A percentile compares a stretch with the other conserved stretches of the same genome.
Evolutionary conservation across 2,888 invertebrate genomes (phyloP).

Genomic region (Amphipyra berbera): DNA sequence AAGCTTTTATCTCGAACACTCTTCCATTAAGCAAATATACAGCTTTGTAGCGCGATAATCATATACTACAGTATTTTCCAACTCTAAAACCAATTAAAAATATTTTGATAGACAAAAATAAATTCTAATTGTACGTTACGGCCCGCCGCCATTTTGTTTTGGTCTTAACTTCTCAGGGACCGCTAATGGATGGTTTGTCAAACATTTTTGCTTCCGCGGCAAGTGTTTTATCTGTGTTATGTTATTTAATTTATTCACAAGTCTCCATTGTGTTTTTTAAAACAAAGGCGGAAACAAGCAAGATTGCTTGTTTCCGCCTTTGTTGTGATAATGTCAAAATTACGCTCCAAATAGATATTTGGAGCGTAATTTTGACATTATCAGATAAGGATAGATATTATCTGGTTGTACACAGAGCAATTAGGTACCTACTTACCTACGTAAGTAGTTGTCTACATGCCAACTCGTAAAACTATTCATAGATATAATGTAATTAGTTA

Average conservation of each 20-base stretch:
- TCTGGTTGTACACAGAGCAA: constrained; percentile 5
- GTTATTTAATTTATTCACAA: constrained; percentile 74
- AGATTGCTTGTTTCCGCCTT: no score
- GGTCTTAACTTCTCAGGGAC: constrained; percentile 64
- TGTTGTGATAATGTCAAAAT: no score
- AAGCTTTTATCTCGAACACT: constrained; percentile 87
- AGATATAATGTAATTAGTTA: constrained; percentile 12
- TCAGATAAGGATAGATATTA: constrained; percentile 44
- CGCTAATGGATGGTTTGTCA: constrained; percentile 80
- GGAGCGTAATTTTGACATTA: constrained; percentile 26
- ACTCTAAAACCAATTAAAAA: constrained; percentile 87
- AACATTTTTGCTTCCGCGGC: constrained; percentile 79
- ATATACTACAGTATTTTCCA: constrained; percentile 85
- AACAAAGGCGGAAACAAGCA: constrained; percentile 68
- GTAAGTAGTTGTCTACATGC: neutral
- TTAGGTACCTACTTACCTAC: constrained; percentile 2
- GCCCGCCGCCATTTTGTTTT: constrained; percentile 73
- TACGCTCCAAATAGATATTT: no score
- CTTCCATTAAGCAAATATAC: constrained; percentile 90
- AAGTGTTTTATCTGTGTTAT: constrained; percentile 70
- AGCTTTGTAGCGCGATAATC: constrained; percentile 84
- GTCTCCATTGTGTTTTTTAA: constrained; percentile 67
- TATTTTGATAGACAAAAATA: constrained; percentile 88
- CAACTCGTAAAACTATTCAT: no score
- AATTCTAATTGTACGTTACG: constrained; percentile 78